Evolutionary conservation across 35 echinoderm and acorn worm species (phyloP), one percentile per base, ranked within the genome.

Genomic region (Chiridota heheva): DNA sequence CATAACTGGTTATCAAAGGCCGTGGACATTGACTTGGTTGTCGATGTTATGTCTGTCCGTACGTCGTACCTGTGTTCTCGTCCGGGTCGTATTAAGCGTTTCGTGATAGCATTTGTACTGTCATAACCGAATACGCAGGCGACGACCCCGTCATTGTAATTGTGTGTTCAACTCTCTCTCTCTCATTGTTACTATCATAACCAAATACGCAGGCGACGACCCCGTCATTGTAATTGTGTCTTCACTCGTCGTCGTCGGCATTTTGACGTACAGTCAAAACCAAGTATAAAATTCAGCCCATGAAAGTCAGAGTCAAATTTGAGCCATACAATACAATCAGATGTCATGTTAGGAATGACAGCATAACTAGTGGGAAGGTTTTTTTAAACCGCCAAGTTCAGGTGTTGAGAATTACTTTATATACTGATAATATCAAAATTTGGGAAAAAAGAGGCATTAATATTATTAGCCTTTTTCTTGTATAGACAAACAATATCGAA

Each of bases 401-500:
- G 40, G 57, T 10, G 0, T 22, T 25, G 22, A 73, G 27, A 5
- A 29, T 57, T 48, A 0, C 58, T 58, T 36, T 17, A 22, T 27
- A 36, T 51, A 42, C 47, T 36, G 44, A 32, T 43, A 31, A 44
- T 44, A 16, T 13, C 26, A 43, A 61, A 86, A 36, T 48, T 41
- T 40, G 69, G 83, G 36, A 86, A 86, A 22, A 5, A n/a, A 5
- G 29, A 36, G 18, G 4, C 7, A 51, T 86, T 20, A 43, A 75
- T 58, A 47, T 22, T 17, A 60, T 85, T 53, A 40, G 68, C 42
- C 61, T 61, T 85, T 26, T 67, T 85, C 43, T 72, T 37, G 40
- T 43, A 45, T 0, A 85, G 17, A 34, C 82, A 85, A 59, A 74
- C 44, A 35, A 85, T 58, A 59, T 61, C 47, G 62, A 73, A 74